A percentile compares a stretch with the other conserved stretches of the same genome.
phyloP scores from a whole-genome alignment of 2,797 vertebrate species.

The Pterois miles region DNA sequence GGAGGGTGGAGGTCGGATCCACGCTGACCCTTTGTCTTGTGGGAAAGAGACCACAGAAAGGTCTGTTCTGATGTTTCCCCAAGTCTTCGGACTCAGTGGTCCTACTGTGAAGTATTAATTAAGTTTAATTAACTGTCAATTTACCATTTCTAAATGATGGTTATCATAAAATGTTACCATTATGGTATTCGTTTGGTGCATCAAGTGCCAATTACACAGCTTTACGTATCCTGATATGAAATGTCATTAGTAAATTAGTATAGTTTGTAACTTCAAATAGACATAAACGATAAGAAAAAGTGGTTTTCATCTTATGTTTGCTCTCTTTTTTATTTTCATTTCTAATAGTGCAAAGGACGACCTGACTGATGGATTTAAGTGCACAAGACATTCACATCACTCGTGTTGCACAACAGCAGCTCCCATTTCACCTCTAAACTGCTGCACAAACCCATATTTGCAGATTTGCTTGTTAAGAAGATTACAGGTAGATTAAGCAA shows the following conservation, averaged over 20 bases:
- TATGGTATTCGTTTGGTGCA: background rate
- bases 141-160: too few relatives aligned
- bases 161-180: too few relatives aligned
- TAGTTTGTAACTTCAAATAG: background rate
- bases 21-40: fast-evolving
- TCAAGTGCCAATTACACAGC: background rate
- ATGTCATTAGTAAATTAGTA: background rate
- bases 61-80: background rate
- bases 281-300: background rate
- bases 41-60: too few relatives aligned
- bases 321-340: background rate
- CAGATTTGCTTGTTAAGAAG: background rate
- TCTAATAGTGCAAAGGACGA: background rate
- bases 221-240: background rate
- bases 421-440: background rate
- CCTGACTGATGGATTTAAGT: background rate
- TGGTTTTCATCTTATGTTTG: background rate
- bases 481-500: constrained; percentile 9
- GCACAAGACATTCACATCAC: background rate
- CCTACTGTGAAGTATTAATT: background rate
- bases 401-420: background rate
- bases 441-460: background rate
- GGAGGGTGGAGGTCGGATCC: too few relatives aligned
- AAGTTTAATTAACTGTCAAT: too few relatives aligned
- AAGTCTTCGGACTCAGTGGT: background rate